phyloP scores from a whole-genome alignment of 1,140 invertebrate species.

The Euwallacea similis region DNA sequence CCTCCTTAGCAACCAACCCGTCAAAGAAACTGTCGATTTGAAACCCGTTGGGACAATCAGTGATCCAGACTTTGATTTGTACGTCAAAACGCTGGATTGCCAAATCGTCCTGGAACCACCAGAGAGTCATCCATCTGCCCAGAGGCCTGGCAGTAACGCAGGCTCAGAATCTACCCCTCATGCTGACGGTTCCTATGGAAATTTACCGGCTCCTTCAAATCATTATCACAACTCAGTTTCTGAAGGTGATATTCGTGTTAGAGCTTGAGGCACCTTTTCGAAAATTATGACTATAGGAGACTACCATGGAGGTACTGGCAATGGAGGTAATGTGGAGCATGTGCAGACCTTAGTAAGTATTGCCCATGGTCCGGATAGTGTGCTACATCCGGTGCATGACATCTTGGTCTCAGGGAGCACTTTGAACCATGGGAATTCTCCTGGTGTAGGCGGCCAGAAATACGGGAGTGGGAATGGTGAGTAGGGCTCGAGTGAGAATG shows the following conservation, averaged over 20 bases:
- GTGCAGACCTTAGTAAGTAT: slow-evolving; percentile 42
- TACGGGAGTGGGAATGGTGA: no score
- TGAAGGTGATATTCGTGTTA: not conserved
- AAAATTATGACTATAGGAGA: not conserved
- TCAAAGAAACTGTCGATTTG: slow-evolving; percentile 52
- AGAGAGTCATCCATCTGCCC: not conserved
- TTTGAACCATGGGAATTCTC: not conserved
- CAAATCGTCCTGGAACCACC: slow-evolving; percentile 46
- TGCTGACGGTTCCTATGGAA: not conserved
- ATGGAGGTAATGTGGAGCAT: slow-evolving; percentile 25
- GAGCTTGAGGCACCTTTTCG: no score
- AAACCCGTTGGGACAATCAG: slow-evolving; percentile 54
- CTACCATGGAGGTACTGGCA: not conserved
- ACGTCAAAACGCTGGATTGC: slow-evolving; percentile 59
- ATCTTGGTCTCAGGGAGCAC: slow-evolving; percentile 36
- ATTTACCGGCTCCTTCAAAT: not conserved
- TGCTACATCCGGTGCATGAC: slow-evolving; percentile 38
- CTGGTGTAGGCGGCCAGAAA: no score
- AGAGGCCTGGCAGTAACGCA: not conserved
- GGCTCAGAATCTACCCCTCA: not conserved
- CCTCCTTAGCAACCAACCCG: slow-evolving; percentile 56
- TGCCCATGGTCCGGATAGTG: slow-evolving; percentile 36
- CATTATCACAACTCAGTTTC: not conserved
- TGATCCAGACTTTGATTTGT: slow-evolving; percentile 66
- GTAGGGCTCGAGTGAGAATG: no score